Evolutionary conservation across 1,140 invertebrate species (phyloP), one percentile per base, ranked within the genome.

Genomic region (Aphaenogaster ashmeadi): DNA sequence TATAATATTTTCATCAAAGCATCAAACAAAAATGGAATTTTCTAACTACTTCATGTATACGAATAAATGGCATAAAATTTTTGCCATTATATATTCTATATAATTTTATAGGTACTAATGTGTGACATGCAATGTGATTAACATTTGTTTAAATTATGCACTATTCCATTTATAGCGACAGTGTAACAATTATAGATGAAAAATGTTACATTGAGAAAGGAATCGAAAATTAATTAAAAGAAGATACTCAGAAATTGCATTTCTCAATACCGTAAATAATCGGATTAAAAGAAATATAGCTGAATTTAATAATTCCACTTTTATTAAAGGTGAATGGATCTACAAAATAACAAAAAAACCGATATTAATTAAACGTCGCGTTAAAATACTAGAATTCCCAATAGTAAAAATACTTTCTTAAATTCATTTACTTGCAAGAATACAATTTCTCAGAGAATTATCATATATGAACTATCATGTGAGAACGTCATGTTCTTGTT

Each of bases 351-450:
- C 13, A 83, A 41, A 41, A 83, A 83, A 47, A 83, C 33, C 52
- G 50, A 83, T 18, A 72, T 79, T 81, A 81, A 81, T 83, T 60
- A 83, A 72, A 83, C 47, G 7, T 60, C 33, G 21, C 41, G 41
- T 72, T 27, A 74, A 64, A 44, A 64, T 66, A 72, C 7, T 58
- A 8, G 27, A 83, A 74, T 83, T 72, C 7, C 4, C 7, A 58
- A 58, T 11, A 58, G 38, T 41, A 15, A 44, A 72, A 72, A 38
- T 47, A 83, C 2, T 21, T 47, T 11, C 5, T 74, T 74, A 72
- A 58, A 83, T 83, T 58, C 3, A 83, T 60, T 83, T 36, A 15
- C 15, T 15, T 41, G 52, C 27, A 5, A 74, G 8, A 83, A 83
- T 72, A 58, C 47, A 72, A 47, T 60, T 83, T 72, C 11, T 72